Percentiles rank a stretch among this genome's conserved stretches.
Evolutionary conservation across 2,888 invertebrate species (phyloP).

Genomic region (Melanostoma mellinum): DNA sequence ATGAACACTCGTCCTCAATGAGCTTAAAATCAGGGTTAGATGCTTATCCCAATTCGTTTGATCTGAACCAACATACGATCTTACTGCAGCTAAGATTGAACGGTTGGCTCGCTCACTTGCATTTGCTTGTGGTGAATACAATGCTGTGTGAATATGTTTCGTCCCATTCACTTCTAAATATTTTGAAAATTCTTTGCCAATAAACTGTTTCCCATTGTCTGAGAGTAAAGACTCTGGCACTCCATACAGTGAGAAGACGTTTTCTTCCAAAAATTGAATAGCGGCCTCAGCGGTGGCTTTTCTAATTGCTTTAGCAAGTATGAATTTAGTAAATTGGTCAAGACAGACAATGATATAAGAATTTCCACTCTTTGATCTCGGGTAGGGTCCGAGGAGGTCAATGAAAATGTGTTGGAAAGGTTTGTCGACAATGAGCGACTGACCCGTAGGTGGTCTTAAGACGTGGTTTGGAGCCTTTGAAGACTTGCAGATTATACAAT

Average conservation of each 20-base stretch:
- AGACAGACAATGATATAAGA: background rate
- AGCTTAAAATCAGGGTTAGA: background rate
- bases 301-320: no score
- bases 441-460: background rate
- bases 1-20: background rate
- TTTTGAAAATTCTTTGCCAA: no score
- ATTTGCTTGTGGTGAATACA: slow-evolving; percentile 22
- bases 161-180: background rate
- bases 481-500: background rate
- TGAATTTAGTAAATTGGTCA: no score
- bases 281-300: no score
- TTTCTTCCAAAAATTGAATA: no score
- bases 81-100: slow-evolving; percentile 1
- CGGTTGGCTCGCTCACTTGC: slow-evolving; percentile 8
- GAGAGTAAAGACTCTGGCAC: no score
- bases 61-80: slow-evolving; percentile 1
- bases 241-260: no score
- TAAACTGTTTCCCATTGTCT: no score
- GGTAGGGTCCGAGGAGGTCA: background rate
- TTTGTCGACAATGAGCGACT: background rate
- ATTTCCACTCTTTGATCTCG: background rate
- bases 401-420: background rate
- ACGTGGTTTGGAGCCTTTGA: background rate
- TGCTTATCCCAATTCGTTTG: slow-evolving; percentile 3
- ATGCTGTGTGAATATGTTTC: background rate